phyloP scores from a whole-genome alignment of 2,888 invertebrate species.

The Leptinotarsa juncta region DNA sequence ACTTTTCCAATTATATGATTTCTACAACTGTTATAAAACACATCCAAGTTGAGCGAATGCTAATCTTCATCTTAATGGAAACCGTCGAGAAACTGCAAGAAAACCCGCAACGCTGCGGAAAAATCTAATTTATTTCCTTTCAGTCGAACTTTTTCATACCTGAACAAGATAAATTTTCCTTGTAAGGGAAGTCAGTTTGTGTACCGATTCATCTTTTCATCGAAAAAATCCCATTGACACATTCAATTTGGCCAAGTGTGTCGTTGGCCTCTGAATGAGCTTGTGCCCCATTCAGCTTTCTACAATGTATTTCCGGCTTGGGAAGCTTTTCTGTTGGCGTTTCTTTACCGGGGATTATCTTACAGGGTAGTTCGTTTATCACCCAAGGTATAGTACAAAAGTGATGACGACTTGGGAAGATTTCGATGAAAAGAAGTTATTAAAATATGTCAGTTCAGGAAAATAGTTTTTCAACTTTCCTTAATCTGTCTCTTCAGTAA shows the following conservation, averaged over 20 bases:
- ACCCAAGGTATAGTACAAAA: background rate
- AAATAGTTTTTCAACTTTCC: too few species aligned
- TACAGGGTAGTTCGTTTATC: background rate
- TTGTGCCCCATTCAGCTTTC: conserved; percentile 35
- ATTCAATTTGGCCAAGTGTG: conserved; percentile 60
- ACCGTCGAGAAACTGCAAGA: conserved; percentile 13
- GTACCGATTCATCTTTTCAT: conserved; percentile 58
- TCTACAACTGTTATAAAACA: conserved; percentile 23
- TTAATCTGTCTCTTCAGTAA: too few species aligned
- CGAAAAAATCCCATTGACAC: conserved; percentile 60
- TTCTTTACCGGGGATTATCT: background rate
- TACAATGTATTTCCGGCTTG: conserved; percentile 28
- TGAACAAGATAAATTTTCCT: conserved; percentile 53
- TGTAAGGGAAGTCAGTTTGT: conserved; percentile 50
- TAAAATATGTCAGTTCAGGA: too few species aligned
- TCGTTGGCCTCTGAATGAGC: conserved; percentile 28
- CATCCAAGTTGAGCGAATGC: conserved; percentile 8
- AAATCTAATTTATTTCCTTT: conserved; percentile 58
- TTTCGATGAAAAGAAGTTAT: too few species aligned
- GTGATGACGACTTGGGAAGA: too few species aligned
- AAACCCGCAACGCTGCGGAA: conserved; percentile 38
- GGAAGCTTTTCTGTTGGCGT: conserved; percentile 11
- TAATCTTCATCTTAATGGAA: conserved; percentile 27
- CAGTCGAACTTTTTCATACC: conserved; percentile 51
- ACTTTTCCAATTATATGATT: conserved; percentile 27